These are phyloP conservation scores for Eleutherodactylus coqui DNA, from an alignment of 2,797 vertebrate species.

Conservation along the genomic window DNA sequence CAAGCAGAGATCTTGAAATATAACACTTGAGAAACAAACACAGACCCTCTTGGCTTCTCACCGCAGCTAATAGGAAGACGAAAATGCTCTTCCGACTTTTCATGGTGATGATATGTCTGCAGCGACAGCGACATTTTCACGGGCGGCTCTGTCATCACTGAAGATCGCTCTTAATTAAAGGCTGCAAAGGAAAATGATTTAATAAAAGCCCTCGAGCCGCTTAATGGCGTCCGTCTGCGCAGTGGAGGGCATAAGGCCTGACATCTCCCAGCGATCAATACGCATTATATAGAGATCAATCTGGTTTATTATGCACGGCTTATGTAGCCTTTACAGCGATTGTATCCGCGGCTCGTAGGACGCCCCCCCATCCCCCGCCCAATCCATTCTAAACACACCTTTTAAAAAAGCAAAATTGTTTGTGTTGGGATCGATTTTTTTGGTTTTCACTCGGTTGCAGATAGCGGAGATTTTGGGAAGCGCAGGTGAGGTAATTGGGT, in stretches of 20 bases:
- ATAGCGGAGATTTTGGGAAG: constrained; percentile 29
- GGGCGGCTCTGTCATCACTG: not conserved
- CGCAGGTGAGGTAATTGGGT: constrained; percentile 37
- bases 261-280: constrained; percentile 75
- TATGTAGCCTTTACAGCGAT: constrained; percentile 53
- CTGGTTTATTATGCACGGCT: constrained; percentile 64
- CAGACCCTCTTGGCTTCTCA: too few relatives aligned
- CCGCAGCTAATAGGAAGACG: too few relatives aligned
- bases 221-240: constrained; percentile 72
- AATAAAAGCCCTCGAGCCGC: constrained; percentile 74
- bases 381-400: constrained; percentile 39
- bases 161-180: not conserved
- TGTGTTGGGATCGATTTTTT: constrained; percentile 48
- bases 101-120: not conserved
- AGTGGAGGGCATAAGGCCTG: constrained; percentile 71
- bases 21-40: too few relatives aligned
- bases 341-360: constrained; percentile 37
- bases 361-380: not conserved
- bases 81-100: too few relatives aligned
- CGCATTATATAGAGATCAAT: constrained; percentile 79
- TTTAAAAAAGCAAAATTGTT: constrained; percentile 53
- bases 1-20: too few relatives aligned
- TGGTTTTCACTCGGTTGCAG: constrained; percentile 1
- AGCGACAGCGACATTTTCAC: not conserved
- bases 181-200: constrained; percentile 56